phyloP scores from a whole-genome alignment of 2,888 invertebrate genomes.

The Eupithecia abbreviata region DNA sequence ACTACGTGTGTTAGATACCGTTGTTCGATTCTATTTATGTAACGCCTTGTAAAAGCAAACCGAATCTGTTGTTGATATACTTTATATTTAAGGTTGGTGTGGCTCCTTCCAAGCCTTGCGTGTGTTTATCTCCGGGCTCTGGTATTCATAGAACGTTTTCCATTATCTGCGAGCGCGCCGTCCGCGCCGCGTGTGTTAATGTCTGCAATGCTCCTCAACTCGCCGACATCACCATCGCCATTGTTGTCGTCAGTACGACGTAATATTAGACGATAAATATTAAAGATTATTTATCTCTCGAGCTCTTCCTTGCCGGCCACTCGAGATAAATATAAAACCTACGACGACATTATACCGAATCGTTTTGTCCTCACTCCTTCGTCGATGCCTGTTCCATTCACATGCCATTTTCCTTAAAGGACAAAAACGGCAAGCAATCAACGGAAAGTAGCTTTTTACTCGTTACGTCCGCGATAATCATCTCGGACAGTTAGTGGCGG shows the following conservation, averaged over 20 bases:
- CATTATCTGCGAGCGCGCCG: slow-evolving; percentile 10
- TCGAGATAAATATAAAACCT: neutral
- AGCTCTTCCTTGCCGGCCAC: neutral
- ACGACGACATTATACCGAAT: neutral
- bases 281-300: neutral
- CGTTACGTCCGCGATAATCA: slow-evolving; percentile 1
- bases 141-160: slow-evolving; percentile 33
- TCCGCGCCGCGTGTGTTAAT: neutral
- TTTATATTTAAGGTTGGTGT: neutral
- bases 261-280: too few relatives aligned
- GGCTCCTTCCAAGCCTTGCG: slow-evolving; percentile 13
- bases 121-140: slow-evolving; percentile 13
- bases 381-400: slow-evolving; percentile 1
- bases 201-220: neutral
- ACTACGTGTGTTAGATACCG: neutral
- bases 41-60: neutral
- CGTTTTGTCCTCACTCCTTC: neutral
- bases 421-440: slow-evolving; percentile 25
- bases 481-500: neutral
- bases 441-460: slow-evolving; percentile 8
- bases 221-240: neutral
- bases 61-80: neutral
- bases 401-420: slow-evolving; percentile 26
- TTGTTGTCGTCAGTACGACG: neutral
- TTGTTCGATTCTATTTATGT: neutral